Evolutionary conservation across 2,888 invertebrate genomes (phyloP).

Genomic region (Andrena praecox): DNA sequence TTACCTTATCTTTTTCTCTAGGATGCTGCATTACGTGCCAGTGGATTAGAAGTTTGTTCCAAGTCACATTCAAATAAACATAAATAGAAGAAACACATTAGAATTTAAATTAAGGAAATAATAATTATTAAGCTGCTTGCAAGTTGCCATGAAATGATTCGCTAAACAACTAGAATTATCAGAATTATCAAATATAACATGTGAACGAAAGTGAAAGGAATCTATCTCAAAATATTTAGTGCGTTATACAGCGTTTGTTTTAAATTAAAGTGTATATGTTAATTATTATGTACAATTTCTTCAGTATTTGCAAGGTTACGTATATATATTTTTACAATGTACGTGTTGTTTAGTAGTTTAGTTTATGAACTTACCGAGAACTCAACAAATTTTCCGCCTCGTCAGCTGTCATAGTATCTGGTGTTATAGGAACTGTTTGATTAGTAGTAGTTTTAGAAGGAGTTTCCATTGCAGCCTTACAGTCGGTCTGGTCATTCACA

Average conservation of each 20-base stretch:
- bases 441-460: slow-evolving; percentile 57
- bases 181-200: slow-evolving; percentile 23
- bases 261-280: slow-evolving; percentile 1
- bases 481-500: slow-evolving; percentile 66
- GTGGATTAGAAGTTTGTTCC: slow-evolving; percentile 35
- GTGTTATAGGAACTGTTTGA: slow-evolving; percentile 79
- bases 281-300: slow-evolving; percentile 18
- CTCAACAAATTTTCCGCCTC: slow-evolving; percentile 95
- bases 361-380: slow-evolving; percentile 88
- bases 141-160: slow-evolving; percentile 48
- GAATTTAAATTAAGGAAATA: slow-evolving; percentile 62
- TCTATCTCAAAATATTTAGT: slow-evolving; percentile 25
- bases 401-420: slow-evolving; percentile 92
- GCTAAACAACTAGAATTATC: slow-evolving; percentile 36
- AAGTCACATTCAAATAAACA: slow-evolving; percentile 67
- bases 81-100: slow-evolving; percentile 61
- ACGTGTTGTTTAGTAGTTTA: not conserved
- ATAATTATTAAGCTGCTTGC: slow-evolving; percentile 60
- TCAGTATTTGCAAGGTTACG: not conserved
- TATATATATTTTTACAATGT: slow-evolving; percentile 6
- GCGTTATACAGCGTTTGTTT: not conserved
- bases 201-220: slow-evolving; percentile 9
- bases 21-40: slow-evolving; percentile 87
- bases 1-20: slow-evolving; percentile 95
- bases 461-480: slow-evolving; percentile 58